Evolutionary conservation across 2,888 invertebrate genomes (phyloP).

Genomic region (Lasioglossum oenotherae): DNA sequence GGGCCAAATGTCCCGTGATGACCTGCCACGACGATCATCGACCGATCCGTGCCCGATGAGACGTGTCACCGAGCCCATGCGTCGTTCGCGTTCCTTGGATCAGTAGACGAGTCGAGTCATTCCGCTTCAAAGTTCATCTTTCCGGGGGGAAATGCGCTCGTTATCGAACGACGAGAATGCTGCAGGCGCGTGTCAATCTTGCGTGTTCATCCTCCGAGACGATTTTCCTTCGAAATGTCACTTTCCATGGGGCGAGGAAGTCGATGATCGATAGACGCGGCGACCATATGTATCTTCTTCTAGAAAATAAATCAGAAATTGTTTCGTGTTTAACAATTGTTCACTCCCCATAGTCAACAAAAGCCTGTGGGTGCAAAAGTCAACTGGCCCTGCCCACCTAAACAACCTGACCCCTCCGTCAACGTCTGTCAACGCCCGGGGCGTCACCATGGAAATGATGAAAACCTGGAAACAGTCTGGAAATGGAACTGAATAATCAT

Average conservation of each 20-base stretch:
- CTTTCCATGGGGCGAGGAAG: background rate
- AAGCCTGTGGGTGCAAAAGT: background rate
- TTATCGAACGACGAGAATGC: background rate
- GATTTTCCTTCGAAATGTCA: background rate
- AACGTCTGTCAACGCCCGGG: constrained; percentile 1
- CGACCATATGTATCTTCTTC: background rate
- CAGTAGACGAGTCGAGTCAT: constrained; percentile 9
- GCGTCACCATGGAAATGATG: constrained; percentile 38
- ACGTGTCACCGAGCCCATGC: constrained; percentile 31
- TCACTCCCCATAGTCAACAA: background rate
- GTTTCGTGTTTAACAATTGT: background rate
- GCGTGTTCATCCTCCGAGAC: background rate
- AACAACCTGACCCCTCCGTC: background rate
- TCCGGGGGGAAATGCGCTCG: background rate
- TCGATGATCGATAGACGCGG: background rate
- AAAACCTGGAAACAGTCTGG: constrained; percentile 7
- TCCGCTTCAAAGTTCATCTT: constrained; percentile 11
- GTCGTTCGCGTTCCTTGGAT: constrained; percentile 5
- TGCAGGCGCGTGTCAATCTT: background rate
- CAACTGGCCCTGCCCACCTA: background rate
- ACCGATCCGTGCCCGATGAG: constrained; percentile 37
- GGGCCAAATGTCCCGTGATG: constrained; percentile 67
- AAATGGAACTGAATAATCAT: background rate
- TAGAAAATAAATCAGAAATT: background rate
- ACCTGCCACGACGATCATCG: constrained; percentile 36